A percentile compares a stretch with the other conserved stretches of the same genome.
Evolutionary conservation across 2,888 invertebrate species (phyloP).

Genomic region (Druceiella hillmani): DNA sequence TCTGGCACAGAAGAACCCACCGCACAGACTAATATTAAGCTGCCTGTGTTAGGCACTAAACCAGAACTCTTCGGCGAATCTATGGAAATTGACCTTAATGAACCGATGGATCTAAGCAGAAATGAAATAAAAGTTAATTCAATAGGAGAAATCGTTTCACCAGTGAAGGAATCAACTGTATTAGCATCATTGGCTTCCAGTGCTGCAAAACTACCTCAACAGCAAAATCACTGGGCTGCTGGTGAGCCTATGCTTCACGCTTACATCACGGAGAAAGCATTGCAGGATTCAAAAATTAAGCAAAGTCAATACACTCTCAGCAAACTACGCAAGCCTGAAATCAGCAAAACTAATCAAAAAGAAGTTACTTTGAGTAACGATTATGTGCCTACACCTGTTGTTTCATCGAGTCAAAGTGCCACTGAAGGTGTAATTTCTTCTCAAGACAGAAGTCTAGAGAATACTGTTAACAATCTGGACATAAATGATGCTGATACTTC

Average conservation of each 20-base stretch:
- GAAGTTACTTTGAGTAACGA: too few relatives aligned
- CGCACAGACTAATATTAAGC: too few relatives aligned
- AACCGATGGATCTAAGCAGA: constrained; percentile 49
- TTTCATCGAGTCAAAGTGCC: too few relatives aligned
- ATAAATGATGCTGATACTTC: constrained; percentile 25
- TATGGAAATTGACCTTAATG: constrained; percentile 45
- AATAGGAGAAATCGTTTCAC: constrained; percentile 50
- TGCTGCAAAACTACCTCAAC: constrained; percentile 55
- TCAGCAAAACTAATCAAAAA: too few relatives aligned
- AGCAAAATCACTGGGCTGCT: constrained; percentile 50
- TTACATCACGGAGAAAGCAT: constrained; percentile 66
- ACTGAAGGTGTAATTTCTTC: too few relatives aligned
- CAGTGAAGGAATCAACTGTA: constrained; percentile 57
- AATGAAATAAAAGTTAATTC: constrained; percentile 35
- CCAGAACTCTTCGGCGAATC: constrained; percentile 1
- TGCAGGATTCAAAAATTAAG: constrained; percentile 66
- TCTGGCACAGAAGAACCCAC: constrained; percentile 32
- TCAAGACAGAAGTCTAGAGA: constrained; percentile 22
- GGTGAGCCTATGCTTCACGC: constrained; percentile 66
- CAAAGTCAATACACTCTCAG: constrained; percentile 53
- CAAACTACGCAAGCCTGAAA: constrained; percentile 38
- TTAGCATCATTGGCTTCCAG: constrained; percentile 59
- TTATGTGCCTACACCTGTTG: too few relatives aligned
- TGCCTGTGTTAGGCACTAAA: background rate
- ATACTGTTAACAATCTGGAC: constrained; percentile 26